Evolutionary conservation across 1,140 invertebrate genomes (phyloP), one percentile per base, ranked within the genome.

Genomic region (Maconellicoccus hirsutus): DNA sequence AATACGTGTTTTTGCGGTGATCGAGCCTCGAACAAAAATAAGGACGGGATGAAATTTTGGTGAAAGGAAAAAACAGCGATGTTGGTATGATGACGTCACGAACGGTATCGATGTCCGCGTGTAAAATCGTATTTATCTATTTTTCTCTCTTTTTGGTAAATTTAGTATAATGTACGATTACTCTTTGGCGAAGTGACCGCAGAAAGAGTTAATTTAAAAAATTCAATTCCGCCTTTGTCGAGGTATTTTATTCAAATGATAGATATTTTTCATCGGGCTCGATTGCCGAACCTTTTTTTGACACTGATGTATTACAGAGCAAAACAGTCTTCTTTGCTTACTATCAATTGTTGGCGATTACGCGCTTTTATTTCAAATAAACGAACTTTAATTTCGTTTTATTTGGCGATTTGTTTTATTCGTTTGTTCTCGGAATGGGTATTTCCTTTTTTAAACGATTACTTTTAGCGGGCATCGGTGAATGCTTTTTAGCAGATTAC

Each of bases 221-320:
- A 52, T 52, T 52, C 42, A 52, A 52, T 52, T 52, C 42, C 12
- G 42, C 42, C n/a, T 52, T 52, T 52, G 42, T 52, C 42, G 42
- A 14, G 42, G 42, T 52, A 52, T 52, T 52, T 52, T 52, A 52
- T 52, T 52, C 42, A 52, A 52, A 52, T 52, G 42, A 52, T 8
- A 52, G 6, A 52, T 52, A 52, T 52, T 52, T 52, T 52, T 52
- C 42, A 52, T 52, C 42, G 42, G 33, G 12, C n/a, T 52, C 42
- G 42, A 16, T 52, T 19, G 42, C 4, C 29, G n/a, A 52, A 14
- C 42, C 42, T 52, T 52, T 52, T 52, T 52, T 52, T 52, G 42
- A 52, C 42, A 52, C 42, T 52, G 42, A 52, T 52, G 42, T 52
- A 52, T 52, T 52, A 16, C n/a, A 19, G 12, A 52, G n/a, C 42